Conservation (phyloP, 2,113 vertebrate species). For the Catharus fuscescens region DNA sequence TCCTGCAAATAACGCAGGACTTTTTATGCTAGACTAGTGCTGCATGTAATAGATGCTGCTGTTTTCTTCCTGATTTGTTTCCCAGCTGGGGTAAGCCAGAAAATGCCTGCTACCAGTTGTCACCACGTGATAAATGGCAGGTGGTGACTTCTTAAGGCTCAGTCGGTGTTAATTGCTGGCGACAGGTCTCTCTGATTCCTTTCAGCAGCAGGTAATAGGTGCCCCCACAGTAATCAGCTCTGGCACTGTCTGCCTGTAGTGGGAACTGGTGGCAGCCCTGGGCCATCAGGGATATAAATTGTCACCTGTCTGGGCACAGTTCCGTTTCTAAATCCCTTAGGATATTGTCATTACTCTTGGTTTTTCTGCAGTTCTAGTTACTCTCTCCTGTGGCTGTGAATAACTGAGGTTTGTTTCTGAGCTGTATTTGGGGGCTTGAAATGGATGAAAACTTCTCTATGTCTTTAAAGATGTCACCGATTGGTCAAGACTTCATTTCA, state of each 20-base stretch:
- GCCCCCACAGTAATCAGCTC: not conserved
- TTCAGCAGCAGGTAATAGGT: not conserved
- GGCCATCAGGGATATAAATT: not conserved
- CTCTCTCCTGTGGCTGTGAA: not conserved
- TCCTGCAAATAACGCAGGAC: not conserved
- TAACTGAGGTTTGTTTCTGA: not conserved
- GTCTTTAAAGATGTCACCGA: not conserved
- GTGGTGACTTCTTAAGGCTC: not conserved
- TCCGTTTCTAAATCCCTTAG: not conserved
- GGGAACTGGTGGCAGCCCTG: not conserved
- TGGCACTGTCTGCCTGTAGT: not conserved
- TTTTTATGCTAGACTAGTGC: not conserved
- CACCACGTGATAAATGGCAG: slow-evolving; percentile 14
- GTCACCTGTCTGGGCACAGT: fast-evolving
- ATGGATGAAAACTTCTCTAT: not conserved
- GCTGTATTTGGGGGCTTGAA: not conserved
- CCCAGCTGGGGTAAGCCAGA: not conserved
- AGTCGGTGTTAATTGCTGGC: not conserved
- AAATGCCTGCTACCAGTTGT: not conserved
- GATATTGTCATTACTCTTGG: not conserved
- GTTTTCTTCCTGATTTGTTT: not conserved
- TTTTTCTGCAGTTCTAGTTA: not conserved
- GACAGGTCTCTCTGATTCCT: not conserved
- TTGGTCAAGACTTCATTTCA: not conserved
- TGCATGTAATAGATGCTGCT: not conserved